Evolutionary conservation across 2,888 invertebrate genomes (phyloP), one percentile per base, ranked within the genome.

Genomic region (Chaetogeoica ovagalla): DNA sequence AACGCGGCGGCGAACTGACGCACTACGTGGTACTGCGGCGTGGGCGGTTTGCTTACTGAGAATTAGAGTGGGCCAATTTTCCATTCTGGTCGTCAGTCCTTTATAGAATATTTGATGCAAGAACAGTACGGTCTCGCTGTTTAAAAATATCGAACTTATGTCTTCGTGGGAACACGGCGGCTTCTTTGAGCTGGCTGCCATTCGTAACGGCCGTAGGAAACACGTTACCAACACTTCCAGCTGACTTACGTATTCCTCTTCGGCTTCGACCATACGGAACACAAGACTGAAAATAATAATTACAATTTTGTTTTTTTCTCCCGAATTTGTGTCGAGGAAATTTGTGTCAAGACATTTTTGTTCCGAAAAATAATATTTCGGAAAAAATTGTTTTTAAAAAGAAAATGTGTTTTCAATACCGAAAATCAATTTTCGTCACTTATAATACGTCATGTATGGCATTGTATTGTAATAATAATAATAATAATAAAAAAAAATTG

Each of bases 71-170:
- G 96, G 96, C 96, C 96, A 96, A 82, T 92, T 94, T 86, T 96
- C 96, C 90, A 96, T 92, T 82, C 96, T 89, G 0, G 95, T 94
- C 8, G 94, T 94, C 68, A 96, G 89, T 55, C 96, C 96, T 87
- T 96, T 96, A 85, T 96, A 90, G 87, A 96, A 96, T 85, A 96
- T 96, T 88, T 96, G 96, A 86, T 96, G 96, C 43, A 96, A 89
- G 87, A 96, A 96, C 84, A 96, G 88, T 81, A 96, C 92, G 0
- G 96, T 96, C 87, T 96, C 96, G 85, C 94, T 94, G 88, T 96
- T 96, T 83, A 96, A 88, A 87, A 96, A 96, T 84, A 96, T 96
- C 81, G 95, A 96, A 87, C 95, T 96, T 82, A 96, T 94, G 84
- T 96, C 96, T 85, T 96, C 96, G 86, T 96, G 96, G 0, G 93